These are phyloP conservation scores for Pleuronectes platessa DNA, from an alignment of 2,113 vertebrate species.

Conservation along the genomic window DNA sequence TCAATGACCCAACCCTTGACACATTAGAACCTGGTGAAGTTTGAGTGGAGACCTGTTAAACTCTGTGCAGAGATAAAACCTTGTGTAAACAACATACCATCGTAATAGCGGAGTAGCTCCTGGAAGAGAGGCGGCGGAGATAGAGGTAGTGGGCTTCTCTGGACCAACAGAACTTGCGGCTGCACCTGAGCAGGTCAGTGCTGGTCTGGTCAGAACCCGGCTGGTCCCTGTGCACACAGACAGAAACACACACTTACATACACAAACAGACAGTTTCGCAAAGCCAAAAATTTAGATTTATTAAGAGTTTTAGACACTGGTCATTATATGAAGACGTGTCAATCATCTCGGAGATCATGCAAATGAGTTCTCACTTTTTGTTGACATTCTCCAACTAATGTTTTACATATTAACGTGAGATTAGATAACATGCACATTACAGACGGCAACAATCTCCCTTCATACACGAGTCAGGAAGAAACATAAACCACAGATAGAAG, in stretches of 20 bases:
- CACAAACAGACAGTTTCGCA: too few species aligned
- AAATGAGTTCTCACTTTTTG: too few species aligned
- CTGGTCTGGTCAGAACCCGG: slow-evolving; percentile 69
- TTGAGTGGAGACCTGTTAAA: background rate
- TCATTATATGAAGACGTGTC: too few species aligned
- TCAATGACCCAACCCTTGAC: too few species aligned
- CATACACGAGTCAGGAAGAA: background rate
- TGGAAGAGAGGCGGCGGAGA: slow-evolving; percentile 75
- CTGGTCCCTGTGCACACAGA: slow-evolving; percentile 71
- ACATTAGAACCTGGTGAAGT: too few species aligned
- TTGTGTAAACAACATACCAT: slow-evolving; percentile 63
- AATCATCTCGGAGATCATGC: too few species aligned
- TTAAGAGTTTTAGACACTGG: too few species aligned
- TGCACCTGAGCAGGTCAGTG: slow-evolving; percentile 72
- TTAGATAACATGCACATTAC: background rate
- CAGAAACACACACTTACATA: background rate
- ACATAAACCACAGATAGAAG: background rate
- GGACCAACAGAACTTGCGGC: slow-evolving; percentile 74
- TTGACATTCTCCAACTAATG: too few species aligned
- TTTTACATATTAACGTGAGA: too few species aligned
- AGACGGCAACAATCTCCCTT: background rate
- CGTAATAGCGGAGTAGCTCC: slow-evolving; percentile 73
- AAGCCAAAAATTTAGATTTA: too few species aligned
- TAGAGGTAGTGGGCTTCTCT: slow-evolving; percentile 79
- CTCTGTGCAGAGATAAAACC: background rate